Evolutionary conservation across 2,888 invertebrate species (phyloP), one percentile per base, ranked within the genome.

Genomic region (Elaeidobius kamerunicus): DNA sequence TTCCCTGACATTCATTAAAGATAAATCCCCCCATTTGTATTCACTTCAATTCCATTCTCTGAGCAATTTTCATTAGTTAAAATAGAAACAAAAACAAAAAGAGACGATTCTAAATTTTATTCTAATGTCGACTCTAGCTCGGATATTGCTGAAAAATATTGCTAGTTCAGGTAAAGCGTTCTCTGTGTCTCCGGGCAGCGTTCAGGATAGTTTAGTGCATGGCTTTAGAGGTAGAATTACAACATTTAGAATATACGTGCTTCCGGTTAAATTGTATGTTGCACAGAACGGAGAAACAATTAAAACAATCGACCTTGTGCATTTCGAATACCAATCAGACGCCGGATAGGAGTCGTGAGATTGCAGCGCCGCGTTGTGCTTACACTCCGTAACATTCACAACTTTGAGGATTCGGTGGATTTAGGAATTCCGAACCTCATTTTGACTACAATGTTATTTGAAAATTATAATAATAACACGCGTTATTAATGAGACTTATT

Each of bases 291-390:
- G 61, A 60, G 63, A 63, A 63, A 62, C 65, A 62, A 66, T 66
- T 66, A 66, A 66, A 66, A 62, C 63, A 61, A 66, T 66, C 61
- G 64, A 59, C 60, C 58, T 60, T 60, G 56, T 59, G 62, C 61
- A 64, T 62, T 61, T 62, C 60, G 65, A 65, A 66, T 65, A 65
- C 63, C 63, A 66, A 66, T 66, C 63, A 57, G 62, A 52, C 42
- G 18, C 28, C 28, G 38, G 38, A 39, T 44, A 23, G 40, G 38
- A 47, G 40, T 39, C 39, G 47, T 44, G 44, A 20, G 23, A 40
- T 20, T 30, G 47, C 40, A 40, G 32, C 9, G 16, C 40, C 40
- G 39, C 38, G 47, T 39, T 32, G 32, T 30, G 28, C 32, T 39
- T 32, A 47, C 28, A 18, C 6, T 19, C 20, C 7, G 27, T n/a